phyloP scores from a whole-genome alignment of 2,113 vertebrate species.

The Crotophaga sulcirostris region DNA sequence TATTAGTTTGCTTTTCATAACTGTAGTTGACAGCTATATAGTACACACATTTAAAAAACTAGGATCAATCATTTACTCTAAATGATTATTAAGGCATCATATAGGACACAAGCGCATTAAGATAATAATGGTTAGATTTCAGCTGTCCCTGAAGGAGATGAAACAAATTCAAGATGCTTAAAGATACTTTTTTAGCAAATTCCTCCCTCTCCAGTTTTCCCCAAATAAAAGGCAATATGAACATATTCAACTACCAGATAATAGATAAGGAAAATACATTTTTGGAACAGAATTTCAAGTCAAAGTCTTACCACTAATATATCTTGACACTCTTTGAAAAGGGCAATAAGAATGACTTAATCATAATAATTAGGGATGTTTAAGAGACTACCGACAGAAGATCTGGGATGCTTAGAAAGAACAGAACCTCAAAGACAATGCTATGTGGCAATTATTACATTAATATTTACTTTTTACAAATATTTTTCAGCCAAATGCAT shows the following conservation, averaged over 20 bases:
- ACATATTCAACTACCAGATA: background rate
- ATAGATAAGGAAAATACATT: fast-evolving
- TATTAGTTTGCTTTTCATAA: background rate
- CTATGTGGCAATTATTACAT: background rate
- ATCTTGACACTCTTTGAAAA: background rate
- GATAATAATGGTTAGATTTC: background rate
- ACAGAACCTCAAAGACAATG: background rate
- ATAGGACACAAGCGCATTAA: background rate
- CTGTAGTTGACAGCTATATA: background rate
- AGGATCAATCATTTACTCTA: fast-evolving
- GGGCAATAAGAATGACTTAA: background rate
- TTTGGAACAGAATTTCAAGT: background rate
- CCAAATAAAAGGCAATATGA: background rate
- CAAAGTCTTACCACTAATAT: background rate
- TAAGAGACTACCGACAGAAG: background rate
- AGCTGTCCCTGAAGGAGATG: background rate
- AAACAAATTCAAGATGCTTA: background rate
- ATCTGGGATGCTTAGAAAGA: background rate
- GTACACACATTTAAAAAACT: background rate
- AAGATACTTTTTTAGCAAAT: background rate
- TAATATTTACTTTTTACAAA: background rate
- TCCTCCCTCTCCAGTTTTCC: background rate
- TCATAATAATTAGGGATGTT: background rate
- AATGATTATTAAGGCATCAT: background rate
- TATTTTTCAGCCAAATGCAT: background rate